Evolutionary conservation across 2,113 vertebrate species (phyloP).

Genomic region (Rafetus swinhoei): DNA sequence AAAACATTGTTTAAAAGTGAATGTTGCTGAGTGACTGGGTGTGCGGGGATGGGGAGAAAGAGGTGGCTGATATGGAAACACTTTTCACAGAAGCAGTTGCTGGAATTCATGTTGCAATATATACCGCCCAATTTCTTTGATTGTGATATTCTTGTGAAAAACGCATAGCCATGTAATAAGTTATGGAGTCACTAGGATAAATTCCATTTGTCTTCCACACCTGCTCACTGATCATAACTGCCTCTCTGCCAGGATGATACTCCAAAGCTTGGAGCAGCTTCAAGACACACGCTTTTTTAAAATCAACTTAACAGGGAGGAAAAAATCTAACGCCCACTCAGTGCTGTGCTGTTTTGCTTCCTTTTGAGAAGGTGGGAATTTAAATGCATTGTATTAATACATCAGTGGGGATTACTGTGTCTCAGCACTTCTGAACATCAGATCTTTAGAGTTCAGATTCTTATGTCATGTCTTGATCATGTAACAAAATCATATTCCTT

Average conservation of each 20-base stretch:
- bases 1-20: too few relatives aligned
- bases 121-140: not conserved
- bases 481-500: constrained; percentile 56
- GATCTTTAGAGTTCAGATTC: constrained; percentile 17
- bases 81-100: not conserved
- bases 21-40: not conserved
- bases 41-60: too few relatives aligned
- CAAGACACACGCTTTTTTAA: not conserved
- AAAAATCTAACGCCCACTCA: not conserved
- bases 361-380: not conserved
- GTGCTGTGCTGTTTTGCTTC: not conserved
- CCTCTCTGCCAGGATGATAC: not conserved
- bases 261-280: not conserved
- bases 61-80: not conserved
- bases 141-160: not conserved
- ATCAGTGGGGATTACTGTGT: constrained; percentile 23
- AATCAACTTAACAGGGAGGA: not conserved
- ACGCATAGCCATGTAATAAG: not conserved
- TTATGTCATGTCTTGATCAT: constrained; percentile 65
- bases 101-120: not conserved
- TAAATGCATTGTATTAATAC: constrained; percentile 14
- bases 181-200: not conserved
- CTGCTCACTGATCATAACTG: not conserved
- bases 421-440: constrained; percentile 40
- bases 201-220: not conserved